These are phyloP conservation scores for Cynopterus sphinx DNA, from an alignment of 2,797 vertebrate species.

Conservation along the genomic window DNA sequence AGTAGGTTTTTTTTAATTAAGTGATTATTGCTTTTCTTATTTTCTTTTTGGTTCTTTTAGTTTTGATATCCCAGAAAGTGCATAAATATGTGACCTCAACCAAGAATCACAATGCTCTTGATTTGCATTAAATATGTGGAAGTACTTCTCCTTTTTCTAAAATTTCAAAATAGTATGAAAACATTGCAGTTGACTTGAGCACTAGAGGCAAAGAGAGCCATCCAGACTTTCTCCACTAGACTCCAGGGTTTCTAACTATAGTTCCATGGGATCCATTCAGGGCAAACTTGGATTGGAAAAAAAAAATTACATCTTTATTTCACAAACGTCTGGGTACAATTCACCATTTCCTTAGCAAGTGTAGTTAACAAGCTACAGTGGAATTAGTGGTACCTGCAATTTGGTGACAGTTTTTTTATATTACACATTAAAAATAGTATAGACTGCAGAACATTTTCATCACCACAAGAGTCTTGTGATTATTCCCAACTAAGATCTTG, in stretches of 20 bases:
- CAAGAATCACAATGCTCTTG: background rate
- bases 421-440: background rate
- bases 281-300: background rate
- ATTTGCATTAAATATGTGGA: background rate
- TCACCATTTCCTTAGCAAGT: background rate
- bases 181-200: background rate
- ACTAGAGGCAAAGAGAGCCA: background rate
- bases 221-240: background rate
- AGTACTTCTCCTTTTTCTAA: background rate
- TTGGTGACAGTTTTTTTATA: background rate
- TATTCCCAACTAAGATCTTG: background rate
- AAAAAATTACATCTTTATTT: background rate
- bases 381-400: background rate
- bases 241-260: background rate
- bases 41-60: conserved; percentile 23
- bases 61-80: conserved; percentile 10
- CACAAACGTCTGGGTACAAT: background rate
- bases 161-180: conserved; percentile 3
- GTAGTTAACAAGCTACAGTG: background rate
- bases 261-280: background rate
- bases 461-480: background rate
- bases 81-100: background rate
- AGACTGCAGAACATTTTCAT: background rate
- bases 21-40: background rate
- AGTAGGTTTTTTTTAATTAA: background rate